Percentiles rank a stretch among this genome's conserved stretches.
Evolutionary conservation across 1,140 invertebrate species (phyloP).

Genomic region (Monomorium pharaonis): DNA sequence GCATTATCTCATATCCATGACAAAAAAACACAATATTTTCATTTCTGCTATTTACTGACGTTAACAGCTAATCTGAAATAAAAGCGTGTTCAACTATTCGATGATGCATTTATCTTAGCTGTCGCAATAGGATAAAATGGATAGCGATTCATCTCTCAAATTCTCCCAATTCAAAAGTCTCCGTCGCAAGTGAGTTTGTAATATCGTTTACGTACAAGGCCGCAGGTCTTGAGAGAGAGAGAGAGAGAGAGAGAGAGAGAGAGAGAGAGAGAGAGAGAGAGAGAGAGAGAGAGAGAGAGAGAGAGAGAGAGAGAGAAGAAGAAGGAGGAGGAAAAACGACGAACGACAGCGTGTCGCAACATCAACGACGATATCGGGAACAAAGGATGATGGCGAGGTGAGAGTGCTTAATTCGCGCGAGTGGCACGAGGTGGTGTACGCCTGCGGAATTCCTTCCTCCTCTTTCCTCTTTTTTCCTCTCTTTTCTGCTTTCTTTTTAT

Average conservation of each 20-base stretch:
- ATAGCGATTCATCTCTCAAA: neutral
- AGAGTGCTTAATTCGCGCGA: conserved; percentile 70
- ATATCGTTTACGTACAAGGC: neutral
- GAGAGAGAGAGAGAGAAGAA: too few relatives aligned
- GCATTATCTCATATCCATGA: too few relatives aligned
- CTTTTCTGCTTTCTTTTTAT: conserved; percentile 17
- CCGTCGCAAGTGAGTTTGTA: neutral
- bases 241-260: too few relatives aligned
- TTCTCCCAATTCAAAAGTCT: neutral
- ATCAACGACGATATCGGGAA: conserved; percentile 23
- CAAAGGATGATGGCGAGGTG: conserved; percentile 58
- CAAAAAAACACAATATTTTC: neutral
- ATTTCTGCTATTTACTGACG: neutral
- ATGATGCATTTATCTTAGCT: neutral
- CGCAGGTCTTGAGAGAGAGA: neutral
- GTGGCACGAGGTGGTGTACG: conserved; percentile 33
- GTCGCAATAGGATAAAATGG: neutral
- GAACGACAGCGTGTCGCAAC: conserved; percentile 8
- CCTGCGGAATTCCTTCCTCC: conserved; percentile 29
- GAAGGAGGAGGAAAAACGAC: neutral
- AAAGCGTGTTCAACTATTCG: neutral
- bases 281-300: too few relatives aligned
- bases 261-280: too few relatives aligned
- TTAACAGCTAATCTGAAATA: neutral
- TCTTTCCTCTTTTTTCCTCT: conserved; percentile 1